Conservation (phyloP, 1,140 invertebrate species). For the Dufourea novaeangliae region DNA sequence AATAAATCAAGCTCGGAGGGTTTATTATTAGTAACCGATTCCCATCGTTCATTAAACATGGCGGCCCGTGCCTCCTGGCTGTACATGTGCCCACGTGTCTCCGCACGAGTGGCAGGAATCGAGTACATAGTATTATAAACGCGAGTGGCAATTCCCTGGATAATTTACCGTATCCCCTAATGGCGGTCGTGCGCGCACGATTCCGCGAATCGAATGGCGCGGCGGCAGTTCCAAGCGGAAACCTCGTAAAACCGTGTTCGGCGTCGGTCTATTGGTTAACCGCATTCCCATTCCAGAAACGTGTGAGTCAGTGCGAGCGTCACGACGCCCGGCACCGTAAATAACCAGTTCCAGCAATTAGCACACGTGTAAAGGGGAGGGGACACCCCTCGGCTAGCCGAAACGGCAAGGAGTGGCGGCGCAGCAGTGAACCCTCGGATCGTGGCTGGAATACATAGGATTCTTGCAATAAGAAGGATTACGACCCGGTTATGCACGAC, state of each 20-base stretch:
- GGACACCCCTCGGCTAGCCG: slow-evolving; percentile 22
- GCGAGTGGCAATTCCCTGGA: slow-evolving; percentile 17
- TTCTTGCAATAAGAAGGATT: slow-evolving; percentile 64
- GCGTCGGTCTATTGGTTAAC: slow-evolving; percentile 54
- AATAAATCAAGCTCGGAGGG: not conserved
- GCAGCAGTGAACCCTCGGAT: slow-evolving; percentile 40
- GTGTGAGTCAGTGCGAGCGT: slow-evolving; percentile 48
- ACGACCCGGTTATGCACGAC: slow-evolving; percentile 4
- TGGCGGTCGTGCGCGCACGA: slow-evolving; percentile 2
- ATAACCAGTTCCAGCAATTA: slow-evolving; percentile 72
- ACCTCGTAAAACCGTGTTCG: slow-evolving; percentile 58
- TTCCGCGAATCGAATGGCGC: slow-evolving; percentile 34
- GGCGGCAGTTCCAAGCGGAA: slow-evolving; percentile 38
- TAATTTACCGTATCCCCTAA: slow-evolving; percentile 13
- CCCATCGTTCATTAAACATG: not conserved
- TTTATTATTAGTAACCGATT: not conserved
- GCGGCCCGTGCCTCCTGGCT: not conserved
- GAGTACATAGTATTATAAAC: slow-evolving; percentile 29
- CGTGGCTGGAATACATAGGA: slow-evolving; percentile 67
- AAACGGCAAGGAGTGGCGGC: slow-evolving; percentile 25
- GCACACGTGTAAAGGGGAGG: slow-evolving; percentile 49
- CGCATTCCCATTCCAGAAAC: slow-evolving; percentile 66
- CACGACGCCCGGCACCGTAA: slow-evolving; percentile 65
- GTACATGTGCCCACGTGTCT: slow-evolving; percentile 11
- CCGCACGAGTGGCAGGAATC: too few species aligned